Evolutionary conservation across 2,888 invertebrate species (phyloP), one percentile per base, ranked within the genome.

Genomic region (Suillia variegata): DNA sequence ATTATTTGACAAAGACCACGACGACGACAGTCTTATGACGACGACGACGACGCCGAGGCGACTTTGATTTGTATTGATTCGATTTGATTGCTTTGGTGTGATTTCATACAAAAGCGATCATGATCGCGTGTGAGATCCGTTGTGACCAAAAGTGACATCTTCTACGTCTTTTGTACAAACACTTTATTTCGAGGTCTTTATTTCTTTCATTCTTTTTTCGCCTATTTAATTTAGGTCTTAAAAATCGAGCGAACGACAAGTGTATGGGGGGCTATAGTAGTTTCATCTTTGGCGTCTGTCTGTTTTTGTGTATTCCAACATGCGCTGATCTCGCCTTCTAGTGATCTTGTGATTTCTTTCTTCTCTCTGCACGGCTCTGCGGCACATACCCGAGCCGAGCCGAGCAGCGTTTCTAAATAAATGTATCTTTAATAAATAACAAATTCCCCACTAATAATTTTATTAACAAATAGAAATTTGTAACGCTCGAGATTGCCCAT

Each of bases 11-110:
- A n/a, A n/a, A n/a, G n/a, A n/a, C 38, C 10, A 10, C 10, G 26
- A 6, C 26, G 26, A 5, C 26, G 10, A n/a, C n/a, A n/a, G n/a
- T 5, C 15, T 38, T 38, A 13, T 38, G 38, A n/a, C n/a, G n/a
- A n/a, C n/a, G n/a, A n/a, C 38, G 13, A 10, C 10, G 26, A 6
- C 26, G 26, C 26, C 26, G 10, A n/a, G n/a, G n/a, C n/a, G 21
- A 6, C 17, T 20, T 33, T 34, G 74, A 73, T 74, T 70, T 65
- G 70, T 71, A 75, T 17, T 34, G 52, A 52, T 33, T 52, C 17
- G 31, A 15, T 52, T 52, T 38, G 21, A 52, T 52, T 3, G 18
- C 18, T 45, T 18, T 4, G 2, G 4, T 17, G 24, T 45, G 45
- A 17, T 45, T 20, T 45, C 20, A 20, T n/a, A 45, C 38, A 45